Evolutionary conservation across 2,113 vertebrate genomes (phyloP).

Genomic region (Dasypus novemcinctus): DNA sequence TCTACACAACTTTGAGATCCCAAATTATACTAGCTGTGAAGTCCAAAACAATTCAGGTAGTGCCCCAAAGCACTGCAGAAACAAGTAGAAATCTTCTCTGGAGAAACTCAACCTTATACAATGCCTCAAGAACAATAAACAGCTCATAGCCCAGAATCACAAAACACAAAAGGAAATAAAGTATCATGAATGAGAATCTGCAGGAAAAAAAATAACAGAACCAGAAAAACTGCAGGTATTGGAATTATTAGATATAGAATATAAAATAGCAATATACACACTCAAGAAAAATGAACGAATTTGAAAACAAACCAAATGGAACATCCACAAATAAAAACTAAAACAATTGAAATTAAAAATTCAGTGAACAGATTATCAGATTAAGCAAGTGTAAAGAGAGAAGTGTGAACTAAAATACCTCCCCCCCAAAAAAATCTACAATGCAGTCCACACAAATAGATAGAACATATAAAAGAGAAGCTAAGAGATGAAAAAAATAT

Average conservation of each 20-base stretch:
- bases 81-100: background rate
- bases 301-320: background rate
- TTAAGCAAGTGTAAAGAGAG: background rate
- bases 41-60: background rate
- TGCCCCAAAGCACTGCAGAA: background rate
- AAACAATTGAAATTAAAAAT: background rate
- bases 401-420: background rate
- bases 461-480: background rate
- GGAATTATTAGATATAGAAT: background rate
- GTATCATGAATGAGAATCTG: background rate
- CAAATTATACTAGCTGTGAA: background rate
- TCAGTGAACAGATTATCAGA: background rate
- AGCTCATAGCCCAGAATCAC: background rate
- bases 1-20: background rate
- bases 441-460: background rate
- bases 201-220: background rate
- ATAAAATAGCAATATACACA: background rate
- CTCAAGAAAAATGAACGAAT: background rate
- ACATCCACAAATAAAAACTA: background rate
- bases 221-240: background rate
- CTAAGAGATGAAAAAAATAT: background rate
- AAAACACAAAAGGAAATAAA: background rate
- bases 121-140: background rate
- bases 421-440: background rate
- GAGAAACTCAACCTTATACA: background rate